phyloP scores from a whole-genome alignment of 2,797 vertebrate genomes.

The Varecia variegata region DNA sequence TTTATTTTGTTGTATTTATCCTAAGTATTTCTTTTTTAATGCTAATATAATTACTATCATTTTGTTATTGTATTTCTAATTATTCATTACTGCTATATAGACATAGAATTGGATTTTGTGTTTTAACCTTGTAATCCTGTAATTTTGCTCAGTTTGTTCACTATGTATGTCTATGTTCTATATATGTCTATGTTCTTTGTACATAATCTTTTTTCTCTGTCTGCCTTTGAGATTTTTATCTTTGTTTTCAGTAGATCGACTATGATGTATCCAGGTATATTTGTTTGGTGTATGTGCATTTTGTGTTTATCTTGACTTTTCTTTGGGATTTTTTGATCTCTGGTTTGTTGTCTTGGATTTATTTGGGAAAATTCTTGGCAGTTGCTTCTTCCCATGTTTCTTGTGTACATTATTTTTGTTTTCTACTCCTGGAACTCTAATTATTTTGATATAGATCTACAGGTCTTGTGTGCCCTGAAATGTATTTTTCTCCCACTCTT shows the following conservation, averaged over 20 bases:
- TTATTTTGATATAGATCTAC: background rate
- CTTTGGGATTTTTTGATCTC: background rate
- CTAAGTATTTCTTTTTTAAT: constrained; percentile 23
- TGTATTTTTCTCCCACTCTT: background rate
- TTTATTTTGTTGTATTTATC: constrained; percentile 34
- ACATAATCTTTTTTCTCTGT: background rate
- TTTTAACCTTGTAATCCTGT: background rate
- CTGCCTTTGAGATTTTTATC: background rate
- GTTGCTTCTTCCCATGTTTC: background rate
- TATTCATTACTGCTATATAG: background rate
- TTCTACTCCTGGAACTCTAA: background rate
- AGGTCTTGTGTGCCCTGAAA: background rate
- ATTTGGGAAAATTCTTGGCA: background rate
- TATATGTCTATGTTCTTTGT: background rate
- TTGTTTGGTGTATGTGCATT: background rate
- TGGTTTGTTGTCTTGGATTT: background rate
- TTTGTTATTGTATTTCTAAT: constrained; percentile 23
- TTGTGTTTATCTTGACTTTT: background rate
- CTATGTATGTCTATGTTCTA: background rate
- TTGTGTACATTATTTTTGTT: background rate
- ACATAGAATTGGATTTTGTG: constrained; percentile 21
- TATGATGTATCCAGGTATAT: background rate
- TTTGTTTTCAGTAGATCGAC: background rate
- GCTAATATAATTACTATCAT: background rate
- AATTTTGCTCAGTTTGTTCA: background rate